Conservation (phyloP, 2,797 vertebrate species). For the Sebastes trivittatus region DNA sequence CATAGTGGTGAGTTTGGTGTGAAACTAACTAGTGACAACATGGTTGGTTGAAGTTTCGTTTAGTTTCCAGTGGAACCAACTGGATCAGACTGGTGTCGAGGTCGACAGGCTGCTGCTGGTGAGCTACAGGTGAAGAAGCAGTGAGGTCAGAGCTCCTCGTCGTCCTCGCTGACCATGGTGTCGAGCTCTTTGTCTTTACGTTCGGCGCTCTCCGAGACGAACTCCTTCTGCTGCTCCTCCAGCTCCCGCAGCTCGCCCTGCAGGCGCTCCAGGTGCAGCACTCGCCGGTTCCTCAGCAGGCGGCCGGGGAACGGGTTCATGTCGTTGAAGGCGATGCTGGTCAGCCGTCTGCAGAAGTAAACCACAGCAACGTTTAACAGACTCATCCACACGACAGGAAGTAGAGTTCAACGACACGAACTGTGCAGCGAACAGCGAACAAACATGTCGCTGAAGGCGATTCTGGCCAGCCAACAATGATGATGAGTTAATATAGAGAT, state of each 20-base stretch:
- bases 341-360: constrained; percentile 84
- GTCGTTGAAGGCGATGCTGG: constrained; percentile 88
- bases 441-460: no score
- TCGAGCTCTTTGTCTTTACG: constrained; percentile 74
- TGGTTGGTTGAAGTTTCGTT: no score
- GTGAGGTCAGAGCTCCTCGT: constrained; percentile 69
- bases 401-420: no score
- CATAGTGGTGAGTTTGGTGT: no score
- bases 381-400: background rate
- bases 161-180: constrained; percentile 85
- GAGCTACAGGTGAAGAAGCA: no score
- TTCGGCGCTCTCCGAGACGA: constrained; percentile 76
- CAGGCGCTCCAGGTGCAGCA: constrained; percentile 85
- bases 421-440: no score
- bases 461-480: no score
- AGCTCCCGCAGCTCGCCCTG: constrained; percentile 87
- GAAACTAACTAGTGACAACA: no score
- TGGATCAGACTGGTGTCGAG: no score
- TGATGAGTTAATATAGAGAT: no score
- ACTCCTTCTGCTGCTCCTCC: constrained; percentile 86
- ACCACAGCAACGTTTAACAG: background rate
- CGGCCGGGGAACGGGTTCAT: constrained; percentile 94
- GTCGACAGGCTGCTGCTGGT: no score
- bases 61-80: no score
- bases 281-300: constrained; percentile 85